Percentiles rank a stretch among this genome's conserved stretches.
Conservation (phyloP, 2,888 invertebrate species). For the Octodonta nipae region DNA sequence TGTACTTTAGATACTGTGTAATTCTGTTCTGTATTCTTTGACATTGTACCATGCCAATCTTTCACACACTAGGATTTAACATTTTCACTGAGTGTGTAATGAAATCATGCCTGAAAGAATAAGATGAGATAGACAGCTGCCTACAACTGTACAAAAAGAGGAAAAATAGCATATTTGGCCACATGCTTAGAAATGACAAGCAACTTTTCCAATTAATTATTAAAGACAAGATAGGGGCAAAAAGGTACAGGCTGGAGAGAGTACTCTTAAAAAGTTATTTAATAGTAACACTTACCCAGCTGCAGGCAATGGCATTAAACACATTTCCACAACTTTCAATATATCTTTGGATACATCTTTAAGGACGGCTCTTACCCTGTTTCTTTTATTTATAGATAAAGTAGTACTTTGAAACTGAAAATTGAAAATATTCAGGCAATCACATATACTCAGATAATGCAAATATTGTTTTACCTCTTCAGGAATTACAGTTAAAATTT, state of each 20-base stretch:
- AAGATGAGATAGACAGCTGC: no score
- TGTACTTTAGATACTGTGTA: no score
- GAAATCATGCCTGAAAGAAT: no score
- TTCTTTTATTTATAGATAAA: slow-evolving; percentile 33
- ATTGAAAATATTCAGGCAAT: not conserved
- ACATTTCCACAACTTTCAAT: slow-evolving; percentile 34
- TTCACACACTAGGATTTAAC: no score
- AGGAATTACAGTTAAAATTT: slow-evolving; percentile 75
- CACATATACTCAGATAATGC: slow-evolving; percentile 17
- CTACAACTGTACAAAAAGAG: no score
- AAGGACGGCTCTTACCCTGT: slow-evolving; percentile 31
- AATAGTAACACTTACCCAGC: slow-evolving; percentile 22
- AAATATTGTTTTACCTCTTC: slow-evolving; percentile 84
- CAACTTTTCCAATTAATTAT: no score
- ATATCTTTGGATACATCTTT: slow-evolving; percentile 36
- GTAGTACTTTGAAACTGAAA: slow-evolving; percentile 37
- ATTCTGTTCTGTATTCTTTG: no score
- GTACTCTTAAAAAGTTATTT: no score
- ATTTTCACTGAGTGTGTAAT: no score
- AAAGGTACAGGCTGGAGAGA: not conserved
- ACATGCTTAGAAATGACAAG: no score
- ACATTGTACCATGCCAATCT: no score
- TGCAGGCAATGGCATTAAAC: slow-evolving; percentile 30
- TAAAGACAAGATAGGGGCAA: no score
- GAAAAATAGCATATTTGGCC: slow-evolving; percentile 2